Base-by-base conservation (phyloP, 2,888 invertebrate species). In the Amblyjoppa proteus region DNA sequence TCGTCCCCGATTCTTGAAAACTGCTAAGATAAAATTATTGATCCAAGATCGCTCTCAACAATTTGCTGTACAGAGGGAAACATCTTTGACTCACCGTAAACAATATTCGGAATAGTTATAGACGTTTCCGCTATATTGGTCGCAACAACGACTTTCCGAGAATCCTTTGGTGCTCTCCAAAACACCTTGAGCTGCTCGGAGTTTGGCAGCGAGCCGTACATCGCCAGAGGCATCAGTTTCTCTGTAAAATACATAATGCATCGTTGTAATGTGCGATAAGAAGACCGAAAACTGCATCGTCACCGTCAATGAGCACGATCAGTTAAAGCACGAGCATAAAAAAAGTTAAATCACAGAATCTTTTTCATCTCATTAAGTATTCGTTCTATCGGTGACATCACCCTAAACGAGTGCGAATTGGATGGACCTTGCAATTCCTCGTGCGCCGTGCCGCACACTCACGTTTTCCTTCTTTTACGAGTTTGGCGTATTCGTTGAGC, bases 111-210 rank as follows among this genome's bases (percentile, higher is more conserved):
- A 91, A 99, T 98, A 0, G 99, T 99, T 25, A 99, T 96, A 0
- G 99, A 99, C 0, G 99, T 98, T 94, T 99, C 99, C 0, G 99
- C 99, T 76, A 99, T 97, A 92, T 99, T 99, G 0, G 99, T 99
- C 0, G 99, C 97, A 4, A 99, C 95, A 0, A 99, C 96, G 31
- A 99, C 96, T 94, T 99, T 99, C 41, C 99, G 95, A 0, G 96
- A 96, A 49, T 96, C 96, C 86, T 96, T 95, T 7, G 96, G 95
- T 0, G 96, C 95, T 11, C 95, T 95, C 90, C 97, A 96, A 93
- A 99, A 99, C 0, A 97, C 98, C 91, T 97, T 97, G 82, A 98
- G 93, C 93, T 98, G 97, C 85, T 98, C 97, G 64, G 95, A 94
- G 90, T 96, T 96, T 0, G 98, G 97, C 81, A 99, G 94, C 49